phyloP scores from a whole-genome alignment of 1,140 invertebrate species.

The Aphidius gifuensis region DNA sequence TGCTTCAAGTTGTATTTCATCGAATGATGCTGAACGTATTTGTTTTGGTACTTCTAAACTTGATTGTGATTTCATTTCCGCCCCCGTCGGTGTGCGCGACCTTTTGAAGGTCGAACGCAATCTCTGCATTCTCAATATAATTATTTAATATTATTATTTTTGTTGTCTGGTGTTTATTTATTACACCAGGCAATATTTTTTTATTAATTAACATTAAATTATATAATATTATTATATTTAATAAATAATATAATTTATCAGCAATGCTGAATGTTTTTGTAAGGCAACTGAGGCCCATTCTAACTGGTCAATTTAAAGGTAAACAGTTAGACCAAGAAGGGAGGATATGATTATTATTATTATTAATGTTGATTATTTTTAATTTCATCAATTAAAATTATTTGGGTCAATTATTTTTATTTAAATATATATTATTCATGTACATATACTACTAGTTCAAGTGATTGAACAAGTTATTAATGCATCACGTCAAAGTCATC shows the following conservation, averaged over 20 bases:
- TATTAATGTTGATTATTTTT: background rate
- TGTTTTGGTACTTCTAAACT: constrained; percentile 85
- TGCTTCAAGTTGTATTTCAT: constrained; percentile 80
- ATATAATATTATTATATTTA: constrained; percentile 1
- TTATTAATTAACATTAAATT: background rate
- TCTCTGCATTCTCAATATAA: constrained; percentile 66
- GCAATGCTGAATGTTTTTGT: background rate
- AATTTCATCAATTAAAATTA: no score
- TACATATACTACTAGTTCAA: no score
- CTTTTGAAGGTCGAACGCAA: constrained; percentile 82
- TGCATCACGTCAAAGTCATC: no score
- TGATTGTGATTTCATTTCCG: constrained; percentile 86
- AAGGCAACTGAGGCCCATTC: constrained; percentile 3
- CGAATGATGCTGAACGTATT: constrained; percentile 78
- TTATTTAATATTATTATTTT: constrained; percentile 6
- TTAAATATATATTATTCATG: no score
- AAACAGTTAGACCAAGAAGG: no score
- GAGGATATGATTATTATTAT: background rate
- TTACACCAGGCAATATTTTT: background rate
- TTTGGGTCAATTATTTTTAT: no score
- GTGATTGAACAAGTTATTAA: no score
- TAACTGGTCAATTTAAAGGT: background rate
- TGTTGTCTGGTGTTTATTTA: background rate
- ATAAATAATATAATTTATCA: background rate
- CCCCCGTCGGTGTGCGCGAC: constrained; percentile 79